Evolutionary conservation across 37 sponge, comb jelly and placozoan species (phyloP), one percentile per base, ranked within the genome.

Genomic region (Aplysina aerophoba): DNA sequence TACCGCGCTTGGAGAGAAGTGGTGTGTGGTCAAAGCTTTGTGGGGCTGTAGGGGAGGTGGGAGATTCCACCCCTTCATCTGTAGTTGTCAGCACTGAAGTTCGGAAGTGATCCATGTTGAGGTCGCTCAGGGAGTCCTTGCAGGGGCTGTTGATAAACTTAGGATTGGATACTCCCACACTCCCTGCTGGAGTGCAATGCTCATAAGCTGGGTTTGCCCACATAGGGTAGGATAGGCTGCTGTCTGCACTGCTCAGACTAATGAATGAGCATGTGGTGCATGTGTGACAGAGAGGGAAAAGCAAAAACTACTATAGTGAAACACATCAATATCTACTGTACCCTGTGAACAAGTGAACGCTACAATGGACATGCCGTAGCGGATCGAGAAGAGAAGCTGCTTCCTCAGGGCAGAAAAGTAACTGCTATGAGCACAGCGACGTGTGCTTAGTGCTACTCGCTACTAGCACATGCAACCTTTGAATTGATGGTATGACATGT

Each of bases 201-300:
- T 69, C 33, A 69, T 69, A 69, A 17, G 34, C 71, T 31, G 33
- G 33, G 6, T 69, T 69, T n/a, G 33, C 71, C 13, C 4, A 1
- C 3, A 44, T 3, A 5, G 71, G 1, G 33, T 5, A 1, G 13
- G 34, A 16, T 35, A 69, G 1, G 63, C 12, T 62, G 27, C n/a
- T 25, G 27, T 44, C 50, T 11, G 50, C 50, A 44, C 50, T 44
- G 50, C 50, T 44, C 8, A 69, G 35, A n/a, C n/a, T n/a, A n/a
- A n/a, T n/a, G n/a, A n/a, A n/a, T n/a, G n/a, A n/a, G n/a, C n/a
- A n/a, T n/a, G n/a, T n/a, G n/a, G n/a, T n/a, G 34, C 71, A 69
- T 69, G 71, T 69, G 34, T n/a, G n/a, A n/a, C n/a, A n/a, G 71
- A 35, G 71, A 69, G 34, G 28, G 71, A 28, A 27, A 17, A 69